Evolutionary conservation across 2,797 vertebrate species (phyloP), one percentile per base, ranked within the genome.

Genomic region (Spinus olivaceus): DNA sequence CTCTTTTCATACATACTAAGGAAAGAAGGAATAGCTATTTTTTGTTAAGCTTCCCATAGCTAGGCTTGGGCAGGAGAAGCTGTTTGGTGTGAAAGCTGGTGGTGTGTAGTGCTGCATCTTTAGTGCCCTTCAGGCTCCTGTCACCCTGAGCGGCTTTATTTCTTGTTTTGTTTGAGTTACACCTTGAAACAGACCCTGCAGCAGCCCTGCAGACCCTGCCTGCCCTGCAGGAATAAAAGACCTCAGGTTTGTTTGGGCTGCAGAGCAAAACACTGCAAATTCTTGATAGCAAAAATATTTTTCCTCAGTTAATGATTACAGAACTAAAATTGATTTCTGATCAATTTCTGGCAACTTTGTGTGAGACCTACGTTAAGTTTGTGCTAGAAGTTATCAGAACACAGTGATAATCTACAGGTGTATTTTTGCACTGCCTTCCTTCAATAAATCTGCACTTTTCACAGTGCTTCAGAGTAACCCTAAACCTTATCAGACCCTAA

Each of bases 351-450:
- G 25, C 28, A 44, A 2, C 14, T 22, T 42, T 14, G 21, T 50
- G 12, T 0, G 3, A 5, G 8, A 16, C 14, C 24, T 33, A 3
- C 0, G 1, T 42, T 39, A 46, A 81, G 16, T 35, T 37, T 74
- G 23, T 39, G 39, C 61, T 66, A 16, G 44, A 76, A 61, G 37
- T 57, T 69, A 49, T 11, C 13, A 81, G 51, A 66, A 33, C 0
- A 0, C 4, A 6, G 11, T 12, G 30, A 44, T 39, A 42, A 65
- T 24, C 23, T 46, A 2, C 6, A 33, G 14, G 47, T 23, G 22
- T 41, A 3, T 65, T 82, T 82, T 49, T 71, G 32, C 22, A 72
- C 4, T 32, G 33, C 14, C 11, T 47, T 51, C 49, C 28, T 57
- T 72, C 30, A 39, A 1, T 11, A 23, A 33, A 28, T 53, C 51